phyloP scores from a whole-genome alignment of 2,113 vertebrate genomes.

The Pan paniscus region DNA sequence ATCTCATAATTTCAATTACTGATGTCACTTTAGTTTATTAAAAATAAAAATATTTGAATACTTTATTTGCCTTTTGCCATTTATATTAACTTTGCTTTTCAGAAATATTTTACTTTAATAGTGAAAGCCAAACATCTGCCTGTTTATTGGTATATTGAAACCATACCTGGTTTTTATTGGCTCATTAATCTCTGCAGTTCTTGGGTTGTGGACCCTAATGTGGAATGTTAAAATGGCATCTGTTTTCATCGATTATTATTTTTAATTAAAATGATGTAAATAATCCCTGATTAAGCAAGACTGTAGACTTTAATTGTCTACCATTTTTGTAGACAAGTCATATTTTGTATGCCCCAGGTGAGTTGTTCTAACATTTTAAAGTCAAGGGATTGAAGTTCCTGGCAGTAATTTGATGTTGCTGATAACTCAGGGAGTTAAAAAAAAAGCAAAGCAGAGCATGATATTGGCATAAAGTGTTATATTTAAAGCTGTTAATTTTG shows the following conservation, averaged over 20 bases:
- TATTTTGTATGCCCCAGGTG: conserved; percentile 57
- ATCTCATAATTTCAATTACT: conserved; percentile 35
- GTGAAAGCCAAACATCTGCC: conserved; percentile 17
- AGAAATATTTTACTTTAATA: conserved; percentile 44
- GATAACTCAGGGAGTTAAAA: conserved; percentile 46
- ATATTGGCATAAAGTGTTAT: conserved; percentile 54
- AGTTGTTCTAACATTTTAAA: conserved; percentile 56
- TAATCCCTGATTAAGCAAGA: conserved; percentile 49
- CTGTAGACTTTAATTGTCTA: conserved; percentile 42
- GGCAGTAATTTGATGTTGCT: conserved; percentile 53
- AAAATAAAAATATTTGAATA: conserved; percentile 58
- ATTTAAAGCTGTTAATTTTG: conserved; percentile 72
- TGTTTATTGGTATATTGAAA: conserved; percentile 58
- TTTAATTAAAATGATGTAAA: conserved; percentile 74
- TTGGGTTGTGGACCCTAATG: conserved; percentile 47
- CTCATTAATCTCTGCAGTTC: conserved; percentile 49
- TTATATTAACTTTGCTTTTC: conserved; percentile 45
- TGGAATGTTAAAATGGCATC: conserved; percentile 57
- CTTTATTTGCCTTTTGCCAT: conserved; percentile 52
- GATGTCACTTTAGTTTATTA: conserved; percentile 60
- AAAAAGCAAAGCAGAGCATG: conserved; percentile 26
- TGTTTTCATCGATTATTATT: conserved; percentile 63
- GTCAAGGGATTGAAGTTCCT: conserved; percentile 57
- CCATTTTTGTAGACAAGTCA: conserved; percentile 43
- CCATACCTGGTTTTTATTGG: conserved; percentile 59